phyloP scores from a whole-genome alignment of 2,113 vertebrate genomes.

The Micromys minutus region DNA sequence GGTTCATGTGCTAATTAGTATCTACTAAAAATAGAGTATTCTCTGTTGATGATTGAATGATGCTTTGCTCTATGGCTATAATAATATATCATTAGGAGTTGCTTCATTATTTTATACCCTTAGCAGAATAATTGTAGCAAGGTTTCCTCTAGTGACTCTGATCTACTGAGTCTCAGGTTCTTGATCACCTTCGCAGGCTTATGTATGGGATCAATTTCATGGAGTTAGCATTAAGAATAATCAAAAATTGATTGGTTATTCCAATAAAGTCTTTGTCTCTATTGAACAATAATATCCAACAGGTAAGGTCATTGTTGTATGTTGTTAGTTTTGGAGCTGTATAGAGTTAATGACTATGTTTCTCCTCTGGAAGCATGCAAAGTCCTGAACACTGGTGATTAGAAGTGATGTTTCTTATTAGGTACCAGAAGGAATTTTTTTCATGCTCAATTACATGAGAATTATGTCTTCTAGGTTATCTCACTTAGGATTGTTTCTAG shows the following conservation, averaged over 20 bases:
- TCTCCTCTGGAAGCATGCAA: not conserved
- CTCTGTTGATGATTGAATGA: not conserved
- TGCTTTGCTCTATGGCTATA: not conserved
- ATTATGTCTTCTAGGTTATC: not conserved
- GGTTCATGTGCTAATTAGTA: not conserved
- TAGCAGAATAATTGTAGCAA: not conserved
- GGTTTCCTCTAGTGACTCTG: too few species aligned
- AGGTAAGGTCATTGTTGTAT: not conserved
- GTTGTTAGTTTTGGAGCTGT: not conserved
- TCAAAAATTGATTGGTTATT: not conserved
- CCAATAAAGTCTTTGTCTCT: not conserved
- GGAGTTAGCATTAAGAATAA: not conserved
- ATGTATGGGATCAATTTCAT: not conserved
- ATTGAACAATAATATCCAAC: not conserved
- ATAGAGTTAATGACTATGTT: not conserved
- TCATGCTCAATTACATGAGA: not conserved
- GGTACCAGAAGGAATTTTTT: not conserved
- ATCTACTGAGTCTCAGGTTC: not conserved
- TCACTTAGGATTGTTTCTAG: not conserved
- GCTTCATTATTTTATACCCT: not conserved
- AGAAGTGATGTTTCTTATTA: not conserved
- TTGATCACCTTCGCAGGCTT: not conserved
- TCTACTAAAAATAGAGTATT: not conserved
- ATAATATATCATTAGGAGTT: not conserved
- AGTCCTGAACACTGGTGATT: not conserved